phyloP scores from a whole-genome alignment of 2,113 vertebrate species.

The Myodes glareolus region DNA sequence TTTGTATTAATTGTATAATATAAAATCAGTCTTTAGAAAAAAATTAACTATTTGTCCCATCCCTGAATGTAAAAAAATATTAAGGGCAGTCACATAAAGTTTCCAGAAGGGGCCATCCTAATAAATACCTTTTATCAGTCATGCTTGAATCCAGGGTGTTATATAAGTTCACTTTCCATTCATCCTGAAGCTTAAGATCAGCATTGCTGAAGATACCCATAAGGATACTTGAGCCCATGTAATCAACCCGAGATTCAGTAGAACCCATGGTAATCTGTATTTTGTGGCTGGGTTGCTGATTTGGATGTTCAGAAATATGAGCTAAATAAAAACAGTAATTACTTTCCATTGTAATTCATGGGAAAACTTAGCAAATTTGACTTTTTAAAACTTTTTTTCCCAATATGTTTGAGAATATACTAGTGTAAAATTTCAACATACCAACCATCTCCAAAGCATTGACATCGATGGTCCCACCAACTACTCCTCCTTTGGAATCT shows the following conservation, averaged over 20 bases:
- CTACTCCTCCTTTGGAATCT: constrained; percentile 98
- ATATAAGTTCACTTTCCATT: constrained; percentile 98
- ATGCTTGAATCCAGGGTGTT: constrained; percentile 91
- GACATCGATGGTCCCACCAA: constrained; percentile 98
- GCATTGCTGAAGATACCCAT: constrained; percentile 99
- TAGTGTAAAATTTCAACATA: constrained; percentile 86
- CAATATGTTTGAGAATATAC: not conserved
- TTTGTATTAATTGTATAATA: not conserved
- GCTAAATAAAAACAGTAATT: constrained; percentile 84
- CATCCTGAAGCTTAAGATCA: constrained; percentile 96
- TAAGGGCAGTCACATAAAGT: not conserved
- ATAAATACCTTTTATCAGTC: constrained; percentile 95
- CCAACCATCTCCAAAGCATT: constrained; percentile 99
- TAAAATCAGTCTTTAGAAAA: not conserved
- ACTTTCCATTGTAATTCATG: constrained; percentile 22
- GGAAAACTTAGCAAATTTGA: constrained; percentile 1
- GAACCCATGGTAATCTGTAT: constrained; percentile 99
- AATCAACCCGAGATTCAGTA: constrained; percentile 98
- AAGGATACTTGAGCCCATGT: constrained; percentile 99
- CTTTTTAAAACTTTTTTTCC: constrained; percentile 1
- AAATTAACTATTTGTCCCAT: not conserved
- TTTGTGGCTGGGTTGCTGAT: constrained; percentile 98
- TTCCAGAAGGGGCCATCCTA: not conserved
- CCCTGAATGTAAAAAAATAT: not conserved
- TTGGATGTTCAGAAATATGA: constrained; percentile 98